phyloP scores from a whole-genome alignment of 2,797 vertebrate genomes.

The Peromyscus eremicus region DNA sequence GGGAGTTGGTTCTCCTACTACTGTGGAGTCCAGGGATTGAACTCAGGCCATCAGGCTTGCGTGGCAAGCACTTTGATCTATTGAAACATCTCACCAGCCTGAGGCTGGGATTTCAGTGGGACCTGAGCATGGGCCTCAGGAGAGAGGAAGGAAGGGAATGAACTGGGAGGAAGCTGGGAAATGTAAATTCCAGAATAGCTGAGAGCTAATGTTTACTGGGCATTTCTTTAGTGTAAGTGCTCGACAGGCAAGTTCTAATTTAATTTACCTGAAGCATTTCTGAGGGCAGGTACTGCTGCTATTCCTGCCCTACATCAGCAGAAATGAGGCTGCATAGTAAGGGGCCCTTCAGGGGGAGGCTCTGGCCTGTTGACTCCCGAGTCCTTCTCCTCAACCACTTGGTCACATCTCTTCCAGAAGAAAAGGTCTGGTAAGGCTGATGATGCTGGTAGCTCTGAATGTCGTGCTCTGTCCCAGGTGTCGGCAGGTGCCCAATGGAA shows the following conservation, averaged over 20 bases:
- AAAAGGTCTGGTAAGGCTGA: neutral
- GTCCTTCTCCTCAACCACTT: neutral
- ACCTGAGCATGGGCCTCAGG: neutral
- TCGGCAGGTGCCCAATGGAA: neutral
- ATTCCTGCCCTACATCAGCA: neutral
- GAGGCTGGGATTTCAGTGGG: neutral
- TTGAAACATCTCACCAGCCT: neutral
- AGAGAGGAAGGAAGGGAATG: neutral
- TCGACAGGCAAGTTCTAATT: conserved; percentile 18
- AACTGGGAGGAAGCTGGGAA: neutral
- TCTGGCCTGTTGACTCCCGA: neutral
- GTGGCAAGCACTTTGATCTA: neutral
- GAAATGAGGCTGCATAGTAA: neutral
- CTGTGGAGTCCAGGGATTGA: neutral
- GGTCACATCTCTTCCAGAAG: conserved; percentile 26
- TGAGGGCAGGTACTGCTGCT: neutral
- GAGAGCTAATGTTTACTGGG: neutral
- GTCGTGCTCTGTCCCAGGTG: neutral
- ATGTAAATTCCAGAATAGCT: neutral
- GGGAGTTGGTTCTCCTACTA: neutral
- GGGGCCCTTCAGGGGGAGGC: neutral
- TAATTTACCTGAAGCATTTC: neutral
- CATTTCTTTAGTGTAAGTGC: neutral
- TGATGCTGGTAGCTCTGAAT: neutral
- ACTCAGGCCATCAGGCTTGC: too few relatives aligned